These are phyloP conservation scores for Cheilosia impressa DNA, from an alignment of 2,888 invertebrate species.

Conservation along the genomic window DNA sequence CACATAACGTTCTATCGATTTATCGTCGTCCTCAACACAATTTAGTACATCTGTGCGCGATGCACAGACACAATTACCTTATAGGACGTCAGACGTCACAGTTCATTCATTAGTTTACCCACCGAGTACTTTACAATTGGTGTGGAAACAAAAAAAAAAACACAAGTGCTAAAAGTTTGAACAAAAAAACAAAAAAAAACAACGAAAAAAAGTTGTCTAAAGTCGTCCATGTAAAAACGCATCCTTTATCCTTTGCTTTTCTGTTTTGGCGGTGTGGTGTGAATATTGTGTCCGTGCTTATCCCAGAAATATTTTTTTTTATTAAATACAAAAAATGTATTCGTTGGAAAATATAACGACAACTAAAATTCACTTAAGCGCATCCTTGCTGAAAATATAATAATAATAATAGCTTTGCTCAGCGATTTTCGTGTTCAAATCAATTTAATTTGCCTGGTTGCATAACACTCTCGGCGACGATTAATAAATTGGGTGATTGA, in stretches of 20 bases:
- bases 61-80: slow-evolving; percentile 61
- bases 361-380: slow-evolving; percentile 9
- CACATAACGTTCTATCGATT: slow-evolving; percentile 70
- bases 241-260: slow-evolving; percentile 13
- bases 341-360: slow-evolving; percentile 39
- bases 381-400: slow-evolving; percentile 12
- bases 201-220: not conserved
- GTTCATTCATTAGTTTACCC: slow-evolving; percentile 74
- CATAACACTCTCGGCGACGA: slow-evolving; percentile 62
- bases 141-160: slow-evolving; percentile 6
- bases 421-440: slow-evolving; percentile 15
- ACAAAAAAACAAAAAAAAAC: no score
- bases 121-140: slow-evolving; percentile 50
- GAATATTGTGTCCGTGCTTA: slow-evolving; percentile 36
- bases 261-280: slow-evolving; percentile 48
- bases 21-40: slow-evolving; percentile 26
- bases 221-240: slow-evolving; percentile 23
- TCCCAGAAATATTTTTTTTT: slow-evolving; percentile 15
- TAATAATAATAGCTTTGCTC: not conserved
- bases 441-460: slow-evolving; percentile 53
- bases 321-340: slow-evolving; percentile 42
- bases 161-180: not conserved
- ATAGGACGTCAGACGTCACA: slow-evolving; percentile 62
- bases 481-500: slow-evolving; percentile 49
- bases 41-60: slow-evolving; percentile 61